Evolutionary conservation across 2,113 vertebrate species (phyloP).

Genomic region (Ochotona princeps): DNA sequence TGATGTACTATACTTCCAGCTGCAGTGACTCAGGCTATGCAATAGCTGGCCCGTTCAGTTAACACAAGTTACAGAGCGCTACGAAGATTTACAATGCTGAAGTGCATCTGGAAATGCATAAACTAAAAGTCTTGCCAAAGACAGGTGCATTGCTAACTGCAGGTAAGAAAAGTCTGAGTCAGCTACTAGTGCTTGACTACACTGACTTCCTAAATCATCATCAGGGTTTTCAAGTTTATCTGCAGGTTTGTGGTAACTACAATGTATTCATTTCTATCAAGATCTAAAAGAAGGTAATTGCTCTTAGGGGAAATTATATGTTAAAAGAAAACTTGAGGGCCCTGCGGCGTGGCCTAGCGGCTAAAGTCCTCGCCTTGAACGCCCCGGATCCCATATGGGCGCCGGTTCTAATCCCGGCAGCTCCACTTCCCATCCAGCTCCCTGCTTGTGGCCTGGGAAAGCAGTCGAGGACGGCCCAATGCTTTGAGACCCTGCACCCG

Average conservation of each 20-base stretch:
- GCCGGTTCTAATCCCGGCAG: too few species aligned
- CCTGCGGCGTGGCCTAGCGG: too few species aligned
- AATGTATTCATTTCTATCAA: neutral
- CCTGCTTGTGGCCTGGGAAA: too few species aligned
- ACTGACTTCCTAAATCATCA: neutral
- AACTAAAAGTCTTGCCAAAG: constrained; percentile 13
- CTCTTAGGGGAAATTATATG: constrained; percentile 5
- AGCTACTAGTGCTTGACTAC: constrained; percentile 22
- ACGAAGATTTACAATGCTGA: constrained; percentile 22
- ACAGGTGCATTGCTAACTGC: neutral
- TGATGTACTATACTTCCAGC: neutral
- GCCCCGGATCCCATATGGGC: too few species aligned
- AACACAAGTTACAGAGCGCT: neutral
- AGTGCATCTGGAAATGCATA: neutral
- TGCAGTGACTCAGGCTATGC: neutral
- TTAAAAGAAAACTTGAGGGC: constrained; percentile 38
- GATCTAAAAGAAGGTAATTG: constrained; percentile 1
- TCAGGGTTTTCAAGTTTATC: constrained; percentile 28
- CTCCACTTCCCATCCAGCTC: too few species aligned
- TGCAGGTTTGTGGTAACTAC: constrained; percentile 7
- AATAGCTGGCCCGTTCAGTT: neutral
- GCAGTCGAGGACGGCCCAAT: too few species aligned
- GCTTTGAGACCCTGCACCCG: too few species aligned
- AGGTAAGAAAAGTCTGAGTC: constrained; percentile 45
- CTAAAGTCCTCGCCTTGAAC: too few species aligned